These are phyloP conservation scores for Syritta pipiens DNA, from an alignment of 2,888 invertebrate species.

Conservation along the genomic window DNA sequence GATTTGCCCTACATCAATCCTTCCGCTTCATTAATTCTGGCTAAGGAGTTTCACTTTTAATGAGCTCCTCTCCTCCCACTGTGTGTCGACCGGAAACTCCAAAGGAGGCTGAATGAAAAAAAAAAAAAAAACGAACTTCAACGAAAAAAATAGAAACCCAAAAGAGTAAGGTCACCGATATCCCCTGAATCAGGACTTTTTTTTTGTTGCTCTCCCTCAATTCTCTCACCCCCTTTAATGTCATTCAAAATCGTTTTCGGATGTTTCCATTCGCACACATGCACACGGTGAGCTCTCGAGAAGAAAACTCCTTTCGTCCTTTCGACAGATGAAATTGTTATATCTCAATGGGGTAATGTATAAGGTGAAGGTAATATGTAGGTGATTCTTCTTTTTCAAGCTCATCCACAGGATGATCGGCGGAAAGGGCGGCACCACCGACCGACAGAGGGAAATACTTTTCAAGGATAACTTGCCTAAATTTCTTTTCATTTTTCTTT, in stretches of 20 bases:
- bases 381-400: slow-evolving; percentile 24
- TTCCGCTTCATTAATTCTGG: slow-evolving; percentile 46
- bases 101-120: not conserved
- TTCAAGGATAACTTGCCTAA: not conserved
- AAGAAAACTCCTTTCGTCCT: not conserved
- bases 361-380: slow-evolving; percentile 21
- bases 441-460: not conserved
- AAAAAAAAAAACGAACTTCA: too few species aligned
- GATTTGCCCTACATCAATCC: slow-evolving; percentile 45
- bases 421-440: not conserved
- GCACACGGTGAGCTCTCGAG: not conserved
- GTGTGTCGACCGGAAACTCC: slow-evolving; percentile 2
- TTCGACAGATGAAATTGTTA: slow-evolving; percentile 32
- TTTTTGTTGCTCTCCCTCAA: too few species aligned
- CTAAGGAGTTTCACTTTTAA: slow-evolving; percentile 46
- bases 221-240: slow-evolving; percentile 20
- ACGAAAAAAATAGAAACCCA: too few species aligned
- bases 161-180: slow-evolving; percentile 28
- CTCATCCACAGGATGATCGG: not conserved
- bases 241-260: slow-evolving; percentile 23
- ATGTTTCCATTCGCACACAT: slow-evolving; percentile 9
- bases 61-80: too few species aligned
- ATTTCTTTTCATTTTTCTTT: slow-evolving; percentile 20
- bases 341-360: slow-evolving; percentile 33
- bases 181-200: not conserved